Evolutionary conservation across 2,888 invertebrate species (phyloP), one percentile per base, ranked within the genome.

Genomic region (Penaeus monodon): DNA sequence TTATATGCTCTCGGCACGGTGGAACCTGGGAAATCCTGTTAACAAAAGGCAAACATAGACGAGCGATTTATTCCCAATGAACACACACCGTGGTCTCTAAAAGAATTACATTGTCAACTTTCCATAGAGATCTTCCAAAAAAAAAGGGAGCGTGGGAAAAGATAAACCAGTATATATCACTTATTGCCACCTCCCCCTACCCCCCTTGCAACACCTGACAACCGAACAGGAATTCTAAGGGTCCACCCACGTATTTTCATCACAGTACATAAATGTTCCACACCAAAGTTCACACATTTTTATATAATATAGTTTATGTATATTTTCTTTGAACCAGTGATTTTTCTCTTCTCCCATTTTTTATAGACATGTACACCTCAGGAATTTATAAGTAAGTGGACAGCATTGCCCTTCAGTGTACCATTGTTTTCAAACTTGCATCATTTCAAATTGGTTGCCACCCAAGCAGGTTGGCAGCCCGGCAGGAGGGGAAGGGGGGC

Each of bases 331-430:
- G 70, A 20, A 82, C 73, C 81, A 82, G 57, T 84, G 84, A 84
- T 79, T 79, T 17, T 65, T 66, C 49, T 82, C 44, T 38, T 73
- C 49, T 85, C 38, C 68, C 57, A 63, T 29, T 38, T 70, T 57
- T 49, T 85, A 73, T 85, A 85, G 79, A 79, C 85, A 79, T 79
- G 73, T 79, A 77, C 85, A 85, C 85, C 85, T 85, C 85, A 85
- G 85, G 85, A 85, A 85, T 85, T 78, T 85, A 66, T 78, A 70
- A 85, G 63, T 33, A 79, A 85, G 79, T 79, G 79, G 63, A 17
- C 73, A 85, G 79, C 68, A 85, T 79, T 73, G 81, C 63, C 70
- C 85, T 77, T 77, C 49, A 33, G 81, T 82, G 49, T 82, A 82
- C 49, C 81, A 70, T 33, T 78, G 24, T 74, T 74, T 74, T 74